Conservation (phyloP, 2,797 vertebrate genomes). For the Bufotes viridis region DNA sequence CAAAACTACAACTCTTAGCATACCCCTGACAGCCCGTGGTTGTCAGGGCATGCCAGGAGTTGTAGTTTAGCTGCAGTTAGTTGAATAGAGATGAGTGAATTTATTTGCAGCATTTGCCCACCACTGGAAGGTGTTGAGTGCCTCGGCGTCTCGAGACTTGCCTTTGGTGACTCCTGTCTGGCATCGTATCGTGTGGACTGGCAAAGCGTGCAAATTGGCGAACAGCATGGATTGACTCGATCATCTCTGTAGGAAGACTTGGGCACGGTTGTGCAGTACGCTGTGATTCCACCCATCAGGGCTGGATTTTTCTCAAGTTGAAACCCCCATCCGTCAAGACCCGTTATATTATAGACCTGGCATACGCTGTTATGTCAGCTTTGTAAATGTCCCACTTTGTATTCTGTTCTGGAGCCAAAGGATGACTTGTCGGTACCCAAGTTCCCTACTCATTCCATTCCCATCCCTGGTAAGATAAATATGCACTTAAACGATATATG, state of each 20-base stretch:
- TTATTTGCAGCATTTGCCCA: background rate
- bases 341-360: background rate
- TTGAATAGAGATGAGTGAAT: background rate
- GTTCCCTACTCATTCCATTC: constrained; percentile 4
- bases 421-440: background rate
- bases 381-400: background rate
- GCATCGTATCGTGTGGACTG: background rate
- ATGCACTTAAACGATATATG: background rate
- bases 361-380: background rate
- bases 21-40: background rate
- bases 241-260: background rate
- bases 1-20: background rate
- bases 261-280: background rate
- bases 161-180: background rate
- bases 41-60: background rate
- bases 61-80: background rate
- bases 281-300: background rate
- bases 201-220: background rate
- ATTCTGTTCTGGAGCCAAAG: constrained; percentile 2
- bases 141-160: too few species aligned
- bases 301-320: background rate
- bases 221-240: background rate
- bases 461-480: background rate
- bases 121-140: background rate
- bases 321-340: background rate